Percentiles rank a stretch among this genome's conserved stretches.
Evolutionary conservation across 2,797 vertebrate species (phyloP).

Genomic region (Takifugu ocellatus): DNA sequence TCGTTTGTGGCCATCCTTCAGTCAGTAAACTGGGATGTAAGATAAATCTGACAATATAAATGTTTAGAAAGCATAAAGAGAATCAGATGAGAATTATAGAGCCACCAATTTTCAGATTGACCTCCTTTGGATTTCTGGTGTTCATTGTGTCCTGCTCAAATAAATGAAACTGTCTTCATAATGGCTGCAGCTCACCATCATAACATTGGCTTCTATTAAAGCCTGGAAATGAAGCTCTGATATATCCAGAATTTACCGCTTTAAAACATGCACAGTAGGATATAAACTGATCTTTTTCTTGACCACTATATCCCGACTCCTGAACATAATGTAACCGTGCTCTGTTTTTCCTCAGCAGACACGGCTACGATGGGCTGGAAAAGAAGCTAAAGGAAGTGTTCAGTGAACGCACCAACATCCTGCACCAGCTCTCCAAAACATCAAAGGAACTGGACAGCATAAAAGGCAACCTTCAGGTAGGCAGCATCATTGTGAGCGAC

Average conservation of each 20-base stretch:
- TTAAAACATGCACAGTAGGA: background rate
- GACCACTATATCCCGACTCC: no score
- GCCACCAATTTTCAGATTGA: background rate
- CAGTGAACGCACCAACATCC: conserved; percentile 89
- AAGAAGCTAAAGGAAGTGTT: conserved; percentile 94
- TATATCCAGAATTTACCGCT: no score
- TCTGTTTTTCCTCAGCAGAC: conserved; percentile 73
- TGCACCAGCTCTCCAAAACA: conserved; percentile 92
- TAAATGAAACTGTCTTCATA: no score
- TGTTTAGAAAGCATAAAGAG: background rate
- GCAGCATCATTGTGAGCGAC: conserved; percentile 44
- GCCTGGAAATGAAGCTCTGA: no score
- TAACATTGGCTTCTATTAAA: no score
- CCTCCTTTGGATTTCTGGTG: no score
- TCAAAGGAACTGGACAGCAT: conserved; percentile 93
- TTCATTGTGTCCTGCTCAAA: no score
- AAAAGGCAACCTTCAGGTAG: conserved; percentile 93
- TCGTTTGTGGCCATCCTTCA: conserved; percentile 9
- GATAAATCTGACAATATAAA: conserved; percentile 22
- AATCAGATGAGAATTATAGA: conserved; percentile 1
- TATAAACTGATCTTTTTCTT: no score
- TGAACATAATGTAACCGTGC: background rate
- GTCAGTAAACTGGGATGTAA: conserved; percentile 33
- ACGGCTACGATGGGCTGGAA: conserved; percentile 91
- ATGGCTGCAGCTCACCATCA: no score